phyloP scores from a whole-genome alignment of 2,797 vertebrate species.

The Oophaga sylvatica region DNA sequence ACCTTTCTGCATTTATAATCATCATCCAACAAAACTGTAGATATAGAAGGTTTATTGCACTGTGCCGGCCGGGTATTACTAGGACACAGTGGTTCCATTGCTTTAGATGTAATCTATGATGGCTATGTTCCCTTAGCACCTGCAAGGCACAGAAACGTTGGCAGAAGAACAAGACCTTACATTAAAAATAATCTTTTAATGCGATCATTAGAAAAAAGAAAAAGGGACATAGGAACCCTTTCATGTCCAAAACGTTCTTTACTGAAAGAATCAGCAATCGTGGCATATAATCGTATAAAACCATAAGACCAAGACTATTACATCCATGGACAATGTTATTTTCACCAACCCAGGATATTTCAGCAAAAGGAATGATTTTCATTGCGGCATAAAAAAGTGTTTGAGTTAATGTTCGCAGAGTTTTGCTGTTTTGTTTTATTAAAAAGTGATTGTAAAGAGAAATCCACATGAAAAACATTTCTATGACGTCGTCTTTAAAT shows the following conservation, averaged over 20 bases:
- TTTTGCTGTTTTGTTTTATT: no score
- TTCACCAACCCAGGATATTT: no score
- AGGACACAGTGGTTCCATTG: background rate
- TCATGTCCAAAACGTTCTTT: background rate
- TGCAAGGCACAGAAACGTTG: conserved; percentile 11
- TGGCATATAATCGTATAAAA: no score
- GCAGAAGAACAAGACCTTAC: background rate
- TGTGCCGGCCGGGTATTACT: background rate
- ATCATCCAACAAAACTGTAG: background rate
- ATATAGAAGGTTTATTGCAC: background rate
- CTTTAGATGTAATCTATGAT: conserved; percentile 1
- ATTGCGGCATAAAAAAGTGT: no score
- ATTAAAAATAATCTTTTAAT: background rate
- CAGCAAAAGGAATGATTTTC: no score
- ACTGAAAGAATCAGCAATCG: background rate
- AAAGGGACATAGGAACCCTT: background rate
- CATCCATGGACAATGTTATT: no score
- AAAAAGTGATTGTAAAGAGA: no score
- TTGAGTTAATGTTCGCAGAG: no score
- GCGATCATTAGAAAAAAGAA: background rate
- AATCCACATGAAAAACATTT: no score
- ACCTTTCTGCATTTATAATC: background rate
- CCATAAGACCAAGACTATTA: no score
- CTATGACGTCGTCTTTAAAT: no score
- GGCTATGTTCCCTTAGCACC: background rate